Base-by-base conservation (phyloP, 2,888 invertebrate species). In the Pecten maximus region DNA sequence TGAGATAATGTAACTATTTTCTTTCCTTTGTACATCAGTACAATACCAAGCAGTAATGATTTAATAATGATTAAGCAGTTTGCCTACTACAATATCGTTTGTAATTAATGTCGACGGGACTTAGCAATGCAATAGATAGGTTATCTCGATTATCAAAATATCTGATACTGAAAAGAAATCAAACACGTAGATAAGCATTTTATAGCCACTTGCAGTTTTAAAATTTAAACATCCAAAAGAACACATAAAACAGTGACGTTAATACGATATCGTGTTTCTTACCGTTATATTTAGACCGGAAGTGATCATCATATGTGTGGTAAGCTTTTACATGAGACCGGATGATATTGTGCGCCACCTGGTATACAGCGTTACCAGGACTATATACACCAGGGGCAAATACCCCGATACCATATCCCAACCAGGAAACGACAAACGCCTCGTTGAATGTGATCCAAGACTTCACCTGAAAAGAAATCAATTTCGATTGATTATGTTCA, bases 361-460 rank as follows among this genome's bases (percentile, higher is more conserved):
- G 95, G 96, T 98, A 98, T 89, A 98, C 92, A 0, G 93, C 94
- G 19, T 88, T 91, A 0, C 91, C 94, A 0, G 94, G 93, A 12
- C 93, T 93, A 40, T 91, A 87, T 15, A 93, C 87, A 4, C 94
- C 94, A 2, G 95, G 95, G 6, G 95, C 94, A 88, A 94, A 92
- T n/a, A 90, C 91, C 50, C 94, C 95, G 23, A 92, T 92, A 50
- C 95, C 95, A 89, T 95, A 94, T 0, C 95, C 95, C 8, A 95
- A 88, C 93, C 94, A 94, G 4, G 93, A 92, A 10, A 94, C 92
- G 28, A 94, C 94, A 88, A 93, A 97, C 6, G 98, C 98, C 95
- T 98, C 98, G 95, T 98, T 98, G 93, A 98, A 97, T 0, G 98
- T 98, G 23, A 98, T 97, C 98, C 98, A 98, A 87, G 97, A 97